phyloP scores from a whole-genome alignment of 2,888 invertebrate species.

The Hirtodrosophila trivittata region DNA sequence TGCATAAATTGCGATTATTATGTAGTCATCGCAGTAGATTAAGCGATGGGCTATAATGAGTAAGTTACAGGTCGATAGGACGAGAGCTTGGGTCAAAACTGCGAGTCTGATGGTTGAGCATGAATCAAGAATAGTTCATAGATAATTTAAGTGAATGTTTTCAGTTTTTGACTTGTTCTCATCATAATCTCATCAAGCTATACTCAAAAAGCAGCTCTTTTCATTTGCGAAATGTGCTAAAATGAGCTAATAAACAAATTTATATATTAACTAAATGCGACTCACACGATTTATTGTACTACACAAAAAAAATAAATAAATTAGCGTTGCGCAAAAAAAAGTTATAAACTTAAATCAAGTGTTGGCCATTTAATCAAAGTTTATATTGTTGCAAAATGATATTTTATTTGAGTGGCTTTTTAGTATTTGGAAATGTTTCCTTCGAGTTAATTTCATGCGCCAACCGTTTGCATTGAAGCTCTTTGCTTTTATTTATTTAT shows the following conservation, averaged over 20 bases:
- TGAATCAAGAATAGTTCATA: neutral
- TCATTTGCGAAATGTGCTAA: too few relatives aligned
- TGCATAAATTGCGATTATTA: conserved; percentile 11
- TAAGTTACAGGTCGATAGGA: too few relatives aligned
- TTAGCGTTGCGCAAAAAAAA: conserved; percentile 12
- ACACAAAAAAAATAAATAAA: conserved; percentile 11
- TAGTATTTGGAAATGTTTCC: conserved; percentile 57
- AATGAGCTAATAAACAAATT: conserved; percentile 43
- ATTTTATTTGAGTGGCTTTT: conserved; percentile 13
- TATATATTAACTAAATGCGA: conserved; percentile 37
- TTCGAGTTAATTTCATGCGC: conserved; percentile 60
- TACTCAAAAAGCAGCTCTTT: conserved; percentile 3
- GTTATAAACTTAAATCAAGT: conserved; percentile 10
- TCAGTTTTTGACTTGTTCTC: neutral
- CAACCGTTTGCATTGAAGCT: conserved; percentile 31
- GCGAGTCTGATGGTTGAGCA: too few relatives aligned
- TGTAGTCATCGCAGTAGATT: conserved; percentile 22
- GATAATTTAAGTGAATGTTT: neutral
- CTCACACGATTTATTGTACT: conserved; percentile 30
- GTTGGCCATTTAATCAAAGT: conserved; percentile 18
- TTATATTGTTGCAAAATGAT: conserved; percentile 26
- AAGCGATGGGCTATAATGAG: neutral
- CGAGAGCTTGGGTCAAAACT: too few relatives aligned
- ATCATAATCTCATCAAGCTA: neutral
- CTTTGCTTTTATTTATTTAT: conserved; percentile 13